These are phyloP conservation scores for Carpatolechia fugitivella DNA, from an alignment of 2,888 invertebrate genomes.

Conservation along the genomic window DNA sequence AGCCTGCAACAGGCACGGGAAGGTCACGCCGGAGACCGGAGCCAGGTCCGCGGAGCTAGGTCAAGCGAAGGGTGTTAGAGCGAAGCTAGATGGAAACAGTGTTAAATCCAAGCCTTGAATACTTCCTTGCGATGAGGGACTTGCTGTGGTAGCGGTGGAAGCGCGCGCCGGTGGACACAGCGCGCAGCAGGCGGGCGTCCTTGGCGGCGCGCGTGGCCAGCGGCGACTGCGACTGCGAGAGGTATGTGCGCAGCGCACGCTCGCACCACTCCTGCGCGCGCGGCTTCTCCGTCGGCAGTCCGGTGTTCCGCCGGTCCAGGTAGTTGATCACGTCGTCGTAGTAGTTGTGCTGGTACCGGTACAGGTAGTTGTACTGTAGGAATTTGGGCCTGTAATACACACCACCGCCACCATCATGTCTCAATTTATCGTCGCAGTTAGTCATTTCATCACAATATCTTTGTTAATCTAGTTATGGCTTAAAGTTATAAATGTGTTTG, in stretches of 20 bases:
- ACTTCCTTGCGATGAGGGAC: constrained; percentile 86
- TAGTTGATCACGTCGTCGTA: constrained; percentile 92
- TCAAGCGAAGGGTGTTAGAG: constrained; percentile 68
- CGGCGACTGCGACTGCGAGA: constrained; percentile 83
- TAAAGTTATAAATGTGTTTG: not conserved
- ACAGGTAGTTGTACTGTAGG: constrained; percentile 89
- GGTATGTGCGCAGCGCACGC: constrained; percentile 86
- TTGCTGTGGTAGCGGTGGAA: constrained; percentile 87
- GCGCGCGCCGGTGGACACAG: constrained; percentile 82
- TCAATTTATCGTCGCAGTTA: not conserved
- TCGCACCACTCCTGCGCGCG: constrained; percentile 93
- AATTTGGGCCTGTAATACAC: constrained; percentile 83
- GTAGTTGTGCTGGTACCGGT: constrained; percentile 91
- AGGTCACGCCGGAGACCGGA: constrained; percentile 63
- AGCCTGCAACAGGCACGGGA: constrained; percentile 73
- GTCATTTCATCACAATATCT: not conserved
- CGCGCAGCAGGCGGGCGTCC: constrained; percentile 79
- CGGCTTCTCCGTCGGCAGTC: constrained; percentile 84
- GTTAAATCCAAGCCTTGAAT: constrained; percentile 78
- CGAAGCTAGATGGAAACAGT: constrained; percentile 74
- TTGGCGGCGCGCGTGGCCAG: constrained; percentile 79
- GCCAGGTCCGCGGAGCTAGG: constrained; percentile 60
- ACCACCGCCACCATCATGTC: not conserved
- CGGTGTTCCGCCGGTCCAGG: constrained; percentile 86
- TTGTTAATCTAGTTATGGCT: not conserved